Evolutionary conservation across 2,797 vertebrate genomes (phyloP).

Genomic region (Labroides dimidiatus): DNA sequence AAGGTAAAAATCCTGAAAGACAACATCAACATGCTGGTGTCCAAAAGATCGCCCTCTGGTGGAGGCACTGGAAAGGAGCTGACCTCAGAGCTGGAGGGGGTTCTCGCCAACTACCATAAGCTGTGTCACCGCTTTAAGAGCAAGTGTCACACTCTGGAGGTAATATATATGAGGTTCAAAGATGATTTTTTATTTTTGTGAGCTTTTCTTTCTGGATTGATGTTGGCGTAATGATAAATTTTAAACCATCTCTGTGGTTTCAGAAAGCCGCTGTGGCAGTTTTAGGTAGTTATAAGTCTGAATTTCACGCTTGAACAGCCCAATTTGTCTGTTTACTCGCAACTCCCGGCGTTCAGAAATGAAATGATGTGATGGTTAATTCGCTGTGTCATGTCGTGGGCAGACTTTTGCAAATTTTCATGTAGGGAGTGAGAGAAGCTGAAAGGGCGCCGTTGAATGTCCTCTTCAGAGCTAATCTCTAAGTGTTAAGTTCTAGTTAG

Average conservation of each 20-base stretch:
- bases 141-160: conserved; percentile 97
- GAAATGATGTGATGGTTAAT: conserved; percentile 30
- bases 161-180: conserved; percentile 61
- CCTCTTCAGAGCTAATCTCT: conserved; percentile 24
- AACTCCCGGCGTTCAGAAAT: neutral
- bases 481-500: conserved; percentile 34
- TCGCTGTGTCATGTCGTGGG: conserved; percentile 8
- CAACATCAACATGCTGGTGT: conserved; percentile 91
- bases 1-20: conserved; percentile 98
- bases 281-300: conserved; percentile 3
- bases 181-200: neutral
- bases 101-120: conserved; percentile 94
- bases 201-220: too few relatives aligned
- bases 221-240: too few relatives aligned
- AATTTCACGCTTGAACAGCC: conserved; percentile 16
- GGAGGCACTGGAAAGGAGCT: conserved; percentile 83
- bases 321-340: conserved; percentile 12
- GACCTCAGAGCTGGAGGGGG: conserved; percentile 86
- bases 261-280: neutral
- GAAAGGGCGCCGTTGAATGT: conserved; percentile 4
- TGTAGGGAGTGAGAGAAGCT: conserved; percentile 16
- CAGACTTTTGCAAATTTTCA: conserved; percentile 28
- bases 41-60: conserved; percentile 82
- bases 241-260: too few relatives aligned
- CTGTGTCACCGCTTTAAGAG: conserved; percentile 96